Base-by-base conservation (phyloP, 1,140 invertebrate genomes). In the Anagrus nilaparvatae region DNA sequence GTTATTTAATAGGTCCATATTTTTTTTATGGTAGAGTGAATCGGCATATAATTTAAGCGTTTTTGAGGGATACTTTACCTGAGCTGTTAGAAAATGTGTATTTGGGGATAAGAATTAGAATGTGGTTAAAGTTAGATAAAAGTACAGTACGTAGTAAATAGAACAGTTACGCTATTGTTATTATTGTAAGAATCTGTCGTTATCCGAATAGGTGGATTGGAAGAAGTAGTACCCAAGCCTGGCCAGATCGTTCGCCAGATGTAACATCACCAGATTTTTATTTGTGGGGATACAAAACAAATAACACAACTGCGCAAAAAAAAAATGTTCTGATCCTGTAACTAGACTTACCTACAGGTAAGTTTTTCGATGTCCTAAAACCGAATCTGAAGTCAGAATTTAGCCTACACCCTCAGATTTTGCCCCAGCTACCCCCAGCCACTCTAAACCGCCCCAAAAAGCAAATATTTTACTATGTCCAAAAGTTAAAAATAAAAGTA, bases 41-140 rank as follows among this genome's bases (percentile, higher is more conserved):
- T 14, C 37, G 28, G 16, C 5, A 24, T 17, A 40, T 13, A 4
- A 54, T 51, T 37, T 20, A 35, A 5, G 8, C 33, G 23, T 50
- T 55, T 35, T 28, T 53, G 9, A 24, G 35, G 25, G 34, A 49
- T 7, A 23, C 24, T 20, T 46, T 55, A 18, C 47, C 55, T 19
- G 17, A 40, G 30, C 25, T 54, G 14, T 24, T 56, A 21, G 34
- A 49, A 34, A 40, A 49, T 42, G 31, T 51, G 36, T 20, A 45
- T 46, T 32, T 50, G 23, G 28, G 24, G 8, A 46, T 38, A 21
- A 39, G 46, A 25, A 14, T 28, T 16, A 33, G 31, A 20, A 50
- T 55, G 49, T 59, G 48, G 53, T 50, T 54, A 16, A 48, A 58
- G 42, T 45, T 55, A 36, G 47, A 58, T 49, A 51, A 16, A 16